Conservation (phyloP, 1,140 invertebrate genomes). For the Penaeus indicus region DNA sequence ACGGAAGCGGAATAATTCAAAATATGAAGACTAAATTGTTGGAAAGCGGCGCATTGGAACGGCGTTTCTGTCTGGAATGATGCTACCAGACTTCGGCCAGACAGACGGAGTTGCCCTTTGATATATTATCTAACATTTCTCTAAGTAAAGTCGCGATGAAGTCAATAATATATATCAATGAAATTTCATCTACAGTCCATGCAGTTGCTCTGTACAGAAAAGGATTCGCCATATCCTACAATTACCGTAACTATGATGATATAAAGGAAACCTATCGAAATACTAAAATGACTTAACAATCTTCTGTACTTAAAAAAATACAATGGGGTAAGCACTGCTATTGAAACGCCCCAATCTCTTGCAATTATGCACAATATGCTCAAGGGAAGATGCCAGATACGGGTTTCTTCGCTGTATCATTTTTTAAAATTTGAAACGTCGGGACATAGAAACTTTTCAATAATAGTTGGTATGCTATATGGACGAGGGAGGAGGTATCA, state of each 20-base stretch:
- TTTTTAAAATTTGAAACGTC: not conserved
- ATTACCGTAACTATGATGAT: no score
- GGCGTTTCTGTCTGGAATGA: constrained; percentile 50
- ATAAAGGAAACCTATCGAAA: not conserved
- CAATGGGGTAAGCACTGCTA: no score
- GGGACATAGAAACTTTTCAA: constrained; percentile 25
- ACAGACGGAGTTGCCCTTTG: constrained; percentile 48
- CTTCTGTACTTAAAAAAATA: no score
- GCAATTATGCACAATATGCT: no score
- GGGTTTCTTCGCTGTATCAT: no score
- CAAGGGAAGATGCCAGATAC: no score
- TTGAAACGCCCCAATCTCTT: no score
- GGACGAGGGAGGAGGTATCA: constrained; percentile 42
- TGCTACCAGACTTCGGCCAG: constrained; percentile 54
- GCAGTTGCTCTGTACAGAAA: not conserved
- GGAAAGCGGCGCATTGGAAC: not conserved
- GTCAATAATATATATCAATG: not conserved
- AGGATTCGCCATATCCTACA: no score
- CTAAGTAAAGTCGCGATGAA: not conserved
- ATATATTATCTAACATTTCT: constrained; percentile 28
- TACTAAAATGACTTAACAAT: not conserved
- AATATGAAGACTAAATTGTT: not conserved
- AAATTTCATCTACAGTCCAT: not conserved
- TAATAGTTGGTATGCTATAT: constrained; percentile 49
- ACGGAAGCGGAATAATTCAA: not conserved